phyloP scores from a whole-genome alignment of 2,797 vertebrate species.

The Phrynocephalus guinanensis region DNA sequence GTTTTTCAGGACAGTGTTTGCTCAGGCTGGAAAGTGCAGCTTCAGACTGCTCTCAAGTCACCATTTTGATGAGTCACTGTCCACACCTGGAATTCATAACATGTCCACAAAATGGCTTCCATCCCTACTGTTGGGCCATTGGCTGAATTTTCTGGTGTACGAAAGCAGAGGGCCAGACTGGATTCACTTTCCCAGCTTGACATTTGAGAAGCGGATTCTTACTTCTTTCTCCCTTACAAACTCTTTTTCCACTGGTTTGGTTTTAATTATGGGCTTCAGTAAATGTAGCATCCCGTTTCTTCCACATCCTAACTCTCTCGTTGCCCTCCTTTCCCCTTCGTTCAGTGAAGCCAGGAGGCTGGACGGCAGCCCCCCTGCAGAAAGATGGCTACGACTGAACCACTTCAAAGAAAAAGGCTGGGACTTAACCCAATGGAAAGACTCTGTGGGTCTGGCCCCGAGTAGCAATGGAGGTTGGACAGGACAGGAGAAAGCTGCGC shows the following conservation, averaged over 20 bases:
- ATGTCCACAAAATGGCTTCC: constrained; percentile 51
- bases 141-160: constrained; percentile 19
- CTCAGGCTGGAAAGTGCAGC: constrained; percentile 34
- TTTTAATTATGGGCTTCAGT: constrained; percentile 31
- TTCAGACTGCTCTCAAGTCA: constrained; percentile 45
- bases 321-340: not conserved
- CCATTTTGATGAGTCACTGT: constrained; percentile 70
- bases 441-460: constrained; percentile 38
- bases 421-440: not conserved
- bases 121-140: constrained; percentile 41
- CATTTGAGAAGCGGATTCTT: constrained; percentile 41
- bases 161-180: constrained; percentile 24
- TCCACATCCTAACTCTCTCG: constrained; percentile 17
- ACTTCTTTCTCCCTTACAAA: not conserved
- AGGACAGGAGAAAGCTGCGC: not conserved
- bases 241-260: constrained; percentile 23
- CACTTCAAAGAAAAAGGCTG: constrained; percentile 13
- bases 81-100: constrained; percentile 48
- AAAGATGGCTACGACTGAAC: constrained; percentile 19
- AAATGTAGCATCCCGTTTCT: constrained; percentile 14
- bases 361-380: constrained; percentile 9
- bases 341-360: constrained; percentile 27
- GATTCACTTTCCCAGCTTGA: constrained; percentile 35
- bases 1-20: constrained; percentile 17
- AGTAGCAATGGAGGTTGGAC: not conserved